Conservation (phyloP, 2,888 invertebrate species). For the Podotricha telesiphe region DNA sequence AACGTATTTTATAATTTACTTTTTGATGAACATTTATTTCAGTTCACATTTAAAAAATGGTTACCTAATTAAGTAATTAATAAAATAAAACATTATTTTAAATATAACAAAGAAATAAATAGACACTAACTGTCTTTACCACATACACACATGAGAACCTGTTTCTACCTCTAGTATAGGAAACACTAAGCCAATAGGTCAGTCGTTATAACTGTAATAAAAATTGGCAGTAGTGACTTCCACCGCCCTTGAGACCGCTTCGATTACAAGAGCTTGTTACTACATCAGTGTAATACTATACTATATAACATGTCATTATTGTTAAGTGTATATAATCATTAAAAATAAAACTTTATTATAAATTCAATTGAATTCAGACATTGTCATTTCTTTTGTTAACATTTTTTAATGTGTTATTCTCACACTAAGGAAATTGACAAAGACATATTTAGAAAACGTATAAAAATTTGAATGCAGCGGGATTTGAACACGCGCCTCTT, state of each 20-base stretch:
- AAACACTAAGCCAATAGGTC: not conserved
- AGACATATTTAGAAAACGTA: no score
- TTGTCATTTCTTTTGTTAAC: no score
- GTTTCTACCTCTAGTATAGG: not conserved
- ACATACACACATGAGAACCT: not conserved
- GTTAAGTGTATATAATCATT: not conserved
- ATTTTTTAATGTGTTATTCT: no score
- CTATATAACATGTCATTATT: not conserved
- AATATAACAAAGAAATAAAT: no score
- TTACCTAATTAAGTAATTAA: no score
- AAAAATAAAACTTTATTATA: not conserved
- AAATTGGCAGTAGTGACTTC: constrained; percentile 12
- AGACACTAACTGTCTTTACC: no score
- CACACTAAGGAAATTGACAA: no score
- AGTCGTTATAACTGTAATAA: constrained; percentile 1
- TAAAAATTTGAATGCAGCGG: no score
- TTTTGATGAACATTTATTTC: no score
- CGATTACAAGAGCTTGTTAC: constrained; percentile 15
- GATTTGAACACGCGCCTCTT: no score
- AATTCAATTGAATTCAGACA: not conserved
- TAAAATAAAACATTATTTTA: no score
- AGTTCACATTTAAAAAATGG: no score
- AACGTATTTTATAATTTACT: not conserved
- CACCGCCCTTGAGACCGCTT: constrained; percentile 19
- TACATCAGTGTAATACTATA: constrained; percentile 17